Conservation (phyloP, 2,888 invertebrate species). For the Galerucella pusilla region DNA sequence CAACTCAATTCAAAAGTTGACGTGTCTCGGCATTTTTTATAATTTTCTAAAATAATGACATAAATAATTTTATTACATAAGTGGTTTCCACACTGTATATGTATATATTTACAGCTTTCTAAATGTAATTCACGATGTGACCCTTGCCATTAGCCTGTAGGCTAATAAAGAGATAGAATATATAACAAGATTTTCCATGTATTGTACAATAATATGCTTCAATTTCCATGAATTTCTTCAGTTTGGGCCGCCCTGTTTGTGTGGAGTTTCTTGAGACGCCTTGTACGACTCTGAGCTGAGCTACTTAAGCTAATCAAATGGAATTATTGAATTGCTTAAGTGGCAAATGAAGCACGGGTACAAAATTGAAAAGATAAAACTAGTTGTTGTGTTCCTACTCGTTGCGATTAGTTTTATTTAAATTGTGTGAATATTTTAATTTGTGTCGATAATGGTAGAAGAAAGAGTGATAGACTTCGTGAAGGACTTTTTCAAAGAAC, state of each 20-base stretch:
- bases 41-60: too few relatives aligned
- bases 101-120: too few relatives aligned
- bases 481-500: not conserved
- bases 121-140: too few relatives aligned
- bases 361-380: not conserved
- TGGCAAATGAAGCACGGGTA: not conserved
- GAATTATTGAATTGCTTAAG: conserved; percentile 2
- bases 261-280: not conserved
- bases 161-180: too few relatives aligned
- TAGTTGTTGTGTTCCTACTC: not conserved
- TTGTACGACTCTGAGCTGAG: not conserved
- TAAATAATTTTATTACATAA: too few relatives aligned
- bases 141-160: too few relatives aligned
- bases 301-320: not conserved
- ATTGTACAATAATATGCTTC: not conserved
- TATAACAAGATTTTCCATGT: too few relatives aligned
- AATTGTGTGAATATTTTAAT: not conserved
- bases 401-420: not conserved
- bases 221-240: not conserved
- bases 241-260: too few relatives aligned
- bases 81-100: too few relatives aligned
- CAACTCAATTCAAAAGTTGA: too few relatives aligned
- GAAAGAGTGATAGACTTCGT: conserved; percentile 18
- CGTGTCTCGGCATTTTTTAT: too few relatives aligned
- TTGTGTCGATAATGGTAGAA: conserved; percentile 1